A percentile compares a stretch with the other conserved stretches of the same genome.
These are phyloP conservation scores for Picus viridis DNA, from an alignment of 2,797 vertebrate genomes.

Conservation along the genomic window DNA sequence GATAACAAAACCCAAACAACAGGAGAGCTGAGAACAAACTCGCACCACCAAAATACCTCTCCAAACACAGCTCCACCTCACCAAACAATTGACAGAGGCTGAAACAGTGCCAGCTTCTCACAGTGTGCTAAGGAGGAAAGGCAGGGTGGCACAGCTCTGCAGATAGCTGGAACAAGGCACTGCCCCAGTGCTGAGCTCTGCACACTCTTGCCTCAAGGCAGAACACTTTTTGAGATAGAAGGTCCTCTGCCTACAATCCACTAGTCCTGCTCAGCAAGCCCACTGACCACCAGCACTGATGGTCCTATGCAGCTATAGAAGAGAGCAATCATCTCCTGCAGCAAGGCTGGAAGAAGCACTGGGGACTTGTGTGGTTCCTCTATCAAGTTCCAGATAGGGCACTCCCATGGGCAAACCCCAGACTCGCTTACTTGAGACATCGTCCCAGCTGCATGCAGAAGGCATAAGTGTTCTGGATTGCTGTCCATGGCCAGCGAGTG, in stretches of 20 bases:
- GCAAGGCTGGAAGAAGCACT: not conserved
- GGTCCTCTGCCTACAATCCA: not conserved
- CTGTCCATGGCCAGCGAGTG: fast-evolving
- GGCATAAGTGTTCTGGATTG: not conserved
- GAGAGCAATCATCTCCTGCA: fast-evolving
- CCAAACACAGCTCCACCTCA: constrained; percentile 18
- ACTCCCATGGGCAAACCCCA: not conserved
- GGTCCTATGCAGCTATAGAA: not conserved
- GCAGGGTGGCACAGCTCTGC: not conserved
- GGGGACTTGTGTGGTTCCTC: not conserved
- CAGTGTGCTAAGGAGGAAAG: not conserved
- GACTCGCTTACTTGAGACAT: not conserved
- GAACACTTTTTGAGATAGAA: not conserved
- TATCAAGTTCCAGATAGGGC: not conserved
- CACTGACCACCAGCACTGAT: not conserved
- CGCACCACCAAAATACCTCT: not conserved
- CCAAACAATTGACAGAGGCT: constrained; percentile 19
- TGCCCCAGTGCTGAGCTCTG: not conserved
- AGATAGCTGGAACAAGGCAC: not conserved
- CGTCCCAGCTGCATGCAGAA: not conserved
- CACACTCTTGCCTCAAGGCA: fast-evolving
- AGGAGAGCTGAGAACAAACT: constrained; percentile 28
- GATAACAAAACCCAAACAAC: not conserved
- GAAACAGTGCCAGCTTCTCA: constrained; percentile 29
- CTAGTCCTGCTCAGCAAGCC: not conserved